phyloP scores from a whole-genome alignment of 1,140 invertebrate genomes.

The Bombus impatiens region DNA sequence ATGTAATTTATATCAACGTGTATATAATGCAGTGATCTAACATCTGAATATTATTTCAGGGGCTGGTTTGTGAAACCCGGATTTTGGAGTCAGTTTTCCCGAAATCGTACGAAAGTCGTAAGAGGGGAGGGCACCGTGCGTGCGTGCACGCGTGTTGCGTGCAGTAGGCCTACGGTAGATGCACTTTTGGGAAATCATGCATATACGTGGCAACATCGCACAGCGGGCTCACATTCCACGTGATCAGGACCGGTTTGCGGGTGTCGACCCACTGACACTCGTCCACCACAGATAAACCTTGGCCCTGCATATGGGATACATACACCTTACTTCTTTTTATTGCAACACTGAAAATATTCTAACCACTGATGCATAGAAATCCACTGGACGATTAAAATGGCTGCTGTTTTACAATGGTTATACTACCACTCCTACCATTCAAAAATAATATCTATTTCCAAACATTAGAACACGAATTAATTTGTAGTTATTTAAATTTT shows the following conservation, averaged over 20 bases:
- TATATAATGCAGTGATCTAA: not conserved
- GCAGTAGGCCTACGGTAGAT: slow-evolving; percentile 47
- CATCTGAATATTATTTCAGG: slow-evolving; percentile 38
- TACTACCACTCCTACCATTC: not conserved
- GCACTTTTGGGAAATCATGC: slow-evolving; percentile 73
- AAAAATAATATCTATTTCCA: not conserved
- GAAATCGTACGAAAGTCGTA: slow-evolving; percentile 31
- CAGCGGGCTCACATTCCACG: slow-evolving; percentile 66
- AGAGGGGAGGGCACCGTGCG: no score
- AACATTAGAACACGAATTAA: not conserved
- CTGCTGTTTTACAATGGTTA: not conserved
- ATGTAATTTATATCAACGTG: not conserved
- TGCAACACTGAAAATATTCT: slow-evolving; percentile 44
- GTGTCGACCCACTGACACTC: slow-evolving; percentile 69
- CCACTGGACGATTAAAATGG: not conserved
- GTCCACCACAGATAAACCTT: slow-evolving; percentile 72
- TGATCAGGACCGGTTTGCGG: slow-evolving; percentile 74
- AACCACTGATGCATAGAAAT: not conserved
- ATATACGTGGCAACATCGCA: slow-evolving; percentile 76
- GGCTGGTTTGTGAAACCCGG: not conserved
- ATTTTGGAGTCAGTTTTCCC: slow-evolving; percentile 21
- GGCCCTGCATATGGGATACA: slow-evolving; percentile 61
- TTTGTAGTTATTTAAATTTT: not conserved
- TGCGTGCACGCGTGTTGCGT: not conserved
- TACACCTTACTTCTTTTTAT: slow-evolving; percentile 67